Percentiles rank a stretch among this genome's conserved stretches.
phyloP scores from a whole-genome alignment of 2,113 vertebrate species.

The Burhinus oedicnemus region DNA sequence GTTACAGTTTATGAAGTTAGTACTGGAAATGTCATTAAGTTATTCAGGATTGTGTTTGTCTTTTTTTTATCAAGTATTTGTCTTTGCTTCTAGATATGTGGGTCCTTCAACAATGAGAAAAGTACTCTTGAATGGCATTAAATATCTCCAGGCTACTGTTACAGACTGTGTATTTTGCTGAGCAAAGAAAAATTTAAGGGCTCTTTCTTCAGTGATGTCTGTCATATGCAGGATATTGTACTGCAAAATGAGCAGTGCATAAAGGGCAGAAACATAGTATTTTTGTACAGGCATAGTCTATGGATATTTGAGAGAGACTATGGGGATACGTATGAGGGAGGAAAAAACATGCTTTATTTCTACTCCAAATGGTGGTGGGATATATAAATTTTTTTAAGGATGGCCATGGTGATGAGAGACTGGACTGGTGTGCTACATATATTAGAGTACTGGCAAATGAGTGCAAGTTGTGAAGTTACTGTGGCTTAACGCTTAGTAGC shows the following conservation, averaged over 20 bases:
- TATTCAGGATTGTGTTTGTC: background rate
- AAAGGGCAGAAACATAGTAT: background rate
- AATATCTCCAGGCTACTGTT: background rate
- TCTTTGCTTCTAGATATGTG: background rate
- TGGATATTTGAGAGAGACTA: background rate
- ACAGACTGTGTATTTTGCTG: background rate
- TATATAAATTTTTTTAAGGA: background rate
- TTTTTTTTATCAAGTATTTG: background rate
- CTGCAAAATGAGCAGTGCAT: background rate
- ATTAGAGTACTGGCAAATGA: background rate
- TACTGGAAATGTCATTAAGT: background rate
- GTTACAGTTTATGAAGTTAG: background rate
- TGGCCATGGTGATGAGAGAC: background rate
- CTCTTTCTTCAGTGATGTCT: background rate
- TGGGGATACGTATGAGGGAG: background rate
- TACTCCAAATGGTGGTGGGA: background rate
- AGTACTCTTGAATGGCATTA: background rate
- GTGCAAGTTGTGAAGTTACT: background rate
- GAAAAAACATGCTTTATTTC: background rate
- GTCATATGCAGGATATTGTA: background rate
- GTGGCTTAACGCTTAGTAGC: background rate
- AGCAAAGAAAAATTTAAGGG: background rate
- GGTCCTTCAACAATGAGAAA: background rate
- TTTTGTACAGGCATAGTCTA: background rate
- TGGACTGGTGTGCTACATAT: background rate